Conservation (phyloP, 2,888 invertebrate species). For the Melanotus villosus region DNA sequence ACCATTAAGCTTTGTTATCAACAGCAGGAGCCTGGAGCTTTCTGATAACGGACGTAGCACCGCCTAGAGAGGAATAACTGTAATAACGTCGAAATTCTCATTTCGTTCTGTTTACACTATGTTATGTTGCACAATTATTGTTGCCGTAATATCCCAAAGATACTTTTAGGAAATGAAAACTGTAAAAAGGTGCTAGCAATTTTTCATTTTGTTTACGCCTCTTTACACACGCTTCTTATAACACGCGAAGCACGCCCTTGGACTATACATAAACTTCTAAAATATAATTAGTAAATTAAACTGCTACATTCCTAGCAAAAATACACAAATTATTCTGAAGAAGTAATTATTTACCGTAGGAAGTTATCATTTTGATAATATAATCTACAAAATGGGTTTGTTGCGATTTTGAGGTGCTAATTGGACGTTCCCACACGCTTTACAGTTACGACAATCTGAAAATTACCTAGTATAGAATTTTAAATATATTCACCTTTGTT, state of each 20-base stretch:
- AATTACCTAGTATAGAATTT: too few relatives aligned
- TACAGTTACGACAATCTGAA: too few relatives aligned
- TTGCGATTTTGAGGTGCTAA: too few relatives aligned
- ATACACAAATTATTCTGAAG: not conserved
- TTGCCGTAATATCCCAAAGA: slow-evolving; percentile 20
- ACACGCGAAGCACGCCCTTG: slow-evolving; percentile 3
- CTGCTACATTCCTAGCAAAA: not conserved
- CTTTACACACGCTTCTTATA: slow-evolving; percentile 9
- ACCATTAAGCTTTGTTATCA: slow-evolving; percentile 58
- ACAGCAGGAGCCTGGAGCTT: slow-evolving; percentile 58
- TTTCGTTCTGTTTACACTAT: slow-evolving; percentile 38
- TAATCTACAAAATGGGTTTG: too few relatives aligned
- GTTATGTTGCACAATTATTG: slow-evolving; percentile 31
- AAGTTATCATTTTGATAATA: too few relatives aligned
- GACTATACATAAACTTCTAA: not conserved
- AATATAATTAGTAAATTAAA: slow-evolving; percentile 3
- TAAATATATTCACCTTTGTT: too few relatives aligned
- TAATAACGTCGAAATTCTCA: slow-evolving; percentile 49
- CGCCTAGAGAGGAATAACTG: slow-evolving; percentile 58
- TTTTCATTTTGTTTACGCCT: slow-evolving; percentile 22
- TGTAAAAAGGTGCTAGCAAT: slow-evolving; percentile 8
- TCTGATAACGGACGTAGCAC: slow-evolving; percentile 58
- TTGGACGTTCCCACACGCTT: too few relatives aligned
- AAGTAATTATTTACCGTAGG: not conserved
- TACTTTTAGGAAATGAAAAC: slow-evolving; percentile 35